These are phyloP conservation scores for Trichomalopsis sarcophagae DNA, from an alignment of 1,140 invertebrate species.

Conservation along the genomic window DNA sequence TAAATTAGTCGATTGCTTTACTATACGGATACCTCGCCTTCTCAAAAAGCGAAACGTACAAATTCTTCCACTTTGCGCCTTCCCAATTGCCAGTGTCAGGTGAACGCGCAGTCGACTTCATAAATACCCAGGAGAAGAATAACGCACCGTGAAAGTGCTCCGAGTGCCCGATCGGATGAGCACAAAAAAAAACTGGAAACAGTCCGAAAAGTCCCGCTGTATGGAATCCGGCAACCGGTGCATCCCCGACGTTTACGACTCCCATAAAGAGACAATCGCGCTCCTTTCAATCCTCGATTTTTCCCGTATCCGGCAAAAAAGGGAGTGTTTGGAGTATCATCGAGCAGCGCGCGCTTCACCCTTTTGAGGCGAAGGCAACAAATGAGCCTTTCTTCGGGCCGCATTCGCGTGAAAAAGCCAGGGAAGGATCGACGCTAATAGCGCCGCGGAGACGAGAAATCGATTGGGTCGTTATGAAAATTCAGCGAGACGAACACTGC, in stretches of 20 bases:
- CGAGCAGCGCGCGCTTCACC: neutral
- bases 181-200: constrained; percentile 28
- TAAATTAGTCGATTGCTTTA: no score
- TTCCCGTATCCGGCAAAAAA: neutral
- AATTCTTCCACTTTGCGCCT: neutral
- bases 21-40: no score
- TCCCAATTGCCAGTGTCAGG: constrained; percentile 1
- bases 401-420: neutral
- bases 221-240: neutral
- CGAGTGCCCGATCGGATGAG: neutral
- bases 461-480: constrained; percentile 53
- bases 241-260: constrained; percentile 38
- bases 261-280: constrained; percentile 30
- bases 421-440: neutral
- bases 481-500: constrained; percentile 41
- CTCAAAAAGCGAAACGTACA: neutral
- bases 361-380: neutral
- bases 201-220: constrained; percentile 10
- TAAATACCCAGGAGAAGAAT: constrained; percentile 33
- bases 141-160: constrained; percentile 27
- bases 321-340: constrained; percentile 10
- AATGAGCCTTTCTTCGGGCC: neutral
- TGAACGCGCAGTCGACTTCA: constrained; percentile 19
- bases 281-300: neutral
- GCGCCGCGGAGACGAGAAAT: constrained; percentile 31